phyloP scores from a whole-genome alignment of 2,113 vertebrate genomes.

The Suricata suricatta region DNA sequence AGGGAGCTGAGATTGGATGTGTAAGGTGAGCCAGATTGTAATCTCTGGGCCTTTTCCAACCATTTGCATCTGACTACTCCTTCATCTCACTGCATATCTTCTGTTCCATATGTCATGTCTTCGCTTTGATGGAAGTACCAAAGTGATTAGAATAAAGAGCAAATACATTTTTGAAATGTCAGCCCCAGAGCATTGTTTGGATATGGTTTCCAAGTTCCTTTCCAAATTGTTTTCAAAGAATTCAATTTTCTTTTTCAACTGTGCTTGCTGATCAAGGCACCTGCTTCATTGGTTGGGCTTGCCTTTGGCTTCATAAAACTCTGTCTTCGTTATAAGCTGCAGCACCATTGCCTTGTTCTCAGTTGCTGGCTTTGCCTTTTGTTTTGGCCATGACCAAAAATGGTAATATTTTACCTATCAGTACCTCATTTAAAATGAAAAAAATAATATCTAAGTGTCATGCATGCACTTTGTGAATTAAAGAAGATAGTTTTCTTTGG shows the following conservation, averaged over 20 bases:
- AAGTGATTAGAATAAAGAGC: conserved; percentile 73
- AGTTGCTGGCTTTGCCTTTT: conserved; percentile 50
- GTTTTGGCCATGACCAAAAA: conserved; percentile 52
- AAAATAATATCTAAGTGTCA: conserved; percentile 55
- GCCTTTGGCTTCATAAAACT: not conserved
- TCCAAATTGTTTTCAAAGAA: conserved; percentile 73
- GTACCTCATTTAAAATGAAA: conserved; percentile 39
- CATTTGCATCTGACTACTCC: conserved; percentile 46
- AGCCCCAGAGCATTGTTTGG: conserved; percentile 75
- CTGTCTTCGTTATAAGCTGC: conserved; percentile 40
- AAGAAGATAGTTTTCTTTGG: not conserved
- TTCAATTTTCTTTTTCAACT: conserved; percentile 63
- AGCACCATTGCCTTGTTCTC: conserved; percentile 20
- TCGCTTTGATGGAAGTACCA: conserved; percentile 63
- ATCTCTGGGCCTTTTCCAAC: conserved; percentile 56
- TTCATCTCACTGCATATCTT: conserved; percentile 66
- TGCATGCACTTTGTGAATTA: conserved; percentile 47
- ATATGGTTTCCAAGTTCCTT: conserved; percentile 62
- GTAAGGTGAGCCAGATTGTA: conserved; percentile 71
- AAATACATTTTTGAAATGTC: conserved; percentile 75
- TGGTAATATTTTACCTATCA: conserved; percentile 57
- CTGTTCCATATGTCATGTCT: conserved; percentile 67
- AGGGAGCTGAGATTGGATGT: conserved; percentile 37
- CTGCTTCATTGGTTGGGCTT: conserved; percentile 41
- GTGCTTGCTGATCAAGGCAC: conserved; percentile 47